These are phyloP conservation scores for Apoderus coryli DNA, from an alignment of 2,888 invertebrate species.

Conservation along the genomic window DNA sequence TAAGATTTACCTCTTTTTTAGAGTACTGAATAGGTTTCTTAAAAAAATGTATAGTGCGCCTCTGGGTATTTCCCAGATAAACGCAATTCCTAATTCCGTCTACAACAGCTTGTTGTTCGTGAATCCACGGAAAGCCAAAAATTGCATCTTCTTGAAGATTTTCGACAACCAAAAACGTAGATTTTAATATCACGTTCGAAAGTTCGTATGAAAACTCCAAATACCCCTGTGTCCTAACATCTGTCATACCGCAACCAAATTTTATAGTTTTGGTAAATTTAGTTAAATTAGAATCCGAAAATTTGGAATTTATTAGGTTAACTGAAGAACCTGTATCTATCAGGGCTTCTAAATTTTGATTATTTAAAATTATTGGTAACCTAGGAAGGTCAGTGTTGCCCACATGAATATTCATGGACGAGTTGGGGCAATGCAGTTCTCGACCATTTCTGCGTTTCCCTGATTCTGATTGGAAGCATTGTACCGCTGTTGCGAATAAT, in stretches of 20 bases:
- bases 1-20: neutral
- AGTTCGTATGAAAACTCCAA: neutral
- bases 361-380: no score
- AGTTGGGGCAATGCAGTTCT: no score
- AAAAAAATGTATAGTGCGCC: constrained; percentile 5
- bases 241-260: constrained; percentile 2
- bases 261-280: neutral
- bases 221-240: constrained; percentile 2
- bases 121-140: constrained; percentile 4
- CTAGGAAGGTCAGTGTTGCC: no score
- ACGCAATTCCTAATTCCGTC: constrained; percentile 3
- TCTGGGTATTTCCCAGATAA: constrained; percentile 4
- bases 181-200: neutral
- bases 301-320: constrained; percentile 5
- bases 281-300: neutral
- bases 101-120: constrained; percentile 2
- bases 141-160: constrained; percentile 5
- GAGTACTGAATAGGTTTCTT: neutral
- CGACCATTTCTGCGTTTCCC: no score
- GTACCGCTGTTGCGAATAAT: no score
- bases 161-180: constrained; percentile 7
- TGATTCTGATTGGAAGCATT: no score
- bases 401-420: no score
- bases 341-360: no score
- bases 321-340: constrained; percentile 2